These are phyloP conservation scores for Tetragonisca angustula DNA, from an alignment of 2,888 invertebrate genomes.

Conservation along the genomic window DNA sequence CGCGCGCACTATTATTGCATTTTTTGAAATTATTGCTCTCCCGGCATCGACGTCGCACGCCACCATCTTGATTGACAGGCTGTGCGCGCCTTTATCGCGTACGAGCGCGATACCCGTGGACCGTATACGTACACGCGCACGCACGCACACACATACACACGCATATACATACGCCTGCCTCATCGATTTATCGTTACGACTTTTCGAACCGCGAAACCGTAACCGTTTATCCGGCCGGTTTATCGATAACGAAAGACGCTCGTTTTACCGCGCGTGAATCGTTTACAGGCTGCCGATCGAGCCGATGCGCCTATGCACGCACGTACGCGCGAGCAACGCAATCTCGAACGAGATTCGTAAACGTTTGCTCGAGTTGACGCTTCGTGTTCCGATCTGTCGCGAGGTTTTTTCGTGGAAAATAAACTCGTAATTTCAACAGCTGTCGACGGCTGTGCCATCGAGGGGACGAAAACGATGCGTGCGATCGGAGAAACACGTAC, in stretches of 20 bases:
- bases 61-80: conserved; percentile 55
- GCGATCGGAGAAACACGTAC: too few relatives aligned
- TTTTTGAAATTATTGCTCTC: conserved; percentile 80
- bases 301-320: background rate
- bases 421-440: too few relatives aligned
- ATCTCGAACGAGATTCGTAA: background rate
- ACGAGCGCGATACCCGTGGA: conserved; percentile 3
- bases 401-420: too few relatives aligned
- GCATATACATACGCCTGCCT: background rate
- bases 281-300: background rate
- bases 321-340: background rate
- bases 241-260: conserved; percentile 19
- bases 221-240: conserved; percentile 10
- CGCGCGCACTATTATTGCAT: conserved; percentile 82
- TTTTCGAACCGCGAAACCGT: background rate
- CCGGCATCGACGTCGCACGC: conserved; percentile 52
- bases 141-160: background rate
- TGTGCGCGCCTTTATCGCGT: conserved; percentile 31
- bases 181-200: conserved; percentile 43
- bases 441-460: too few relatives aligned
- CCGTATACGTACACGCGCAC: background rate
- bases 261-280: background rate
- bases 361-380: too few relatives aligned
- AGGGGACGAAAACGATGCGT: too few relatives aligned
- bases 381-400: too few relatives aligned